These are phyloP conservation scores for Hanleya hanleyi DNA, from an alignment of 2,888 invertebrate genomes.

Conservation along the genomic window DNA sequence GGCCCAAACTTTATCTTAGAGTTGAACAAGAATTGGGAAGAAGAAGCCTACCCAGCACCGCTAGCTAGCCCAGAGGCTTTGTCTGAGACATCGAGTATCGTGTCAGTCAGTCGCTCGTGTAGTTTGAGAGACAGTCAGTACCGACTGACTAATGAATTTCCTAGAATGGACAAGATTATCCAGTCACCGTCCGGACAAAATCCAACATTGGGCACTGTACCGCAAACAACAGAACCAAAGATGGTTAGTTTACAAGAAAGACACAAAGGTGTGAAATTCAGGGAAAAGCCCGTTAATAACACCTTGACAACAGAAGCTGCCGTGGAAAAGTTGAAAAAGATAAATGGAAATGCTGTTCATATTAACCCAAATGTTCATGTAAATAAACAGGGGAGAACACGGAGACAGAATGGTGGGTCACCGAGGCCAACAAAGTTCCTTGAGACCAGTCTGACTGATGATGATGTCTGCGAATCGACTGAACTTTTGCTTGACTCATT, in stretches of 20 bases:
- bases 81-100: conserved; percentile 86
- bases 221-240: background rate
- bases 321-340: background rate
- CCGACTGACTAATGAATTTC: conserved; percentile 27
- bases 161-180: conserved; percentile 10
- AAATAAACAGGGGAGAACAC: too few relatives aligned
- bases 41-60: conserved; percentile 77
- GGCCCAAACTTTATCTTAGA: background rate
- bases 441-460: background rate
- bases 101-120: conserved; percentile 62
- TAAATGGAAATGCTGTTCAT: too few relatives aligned
- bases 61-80: conserved; percentile 88
- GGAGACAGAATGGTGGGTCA: background rate
- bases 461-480: background rate
- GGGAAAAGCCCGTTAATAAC: background rate
- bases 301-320: background rate
- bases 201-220: background rate
- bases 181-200: background rate
- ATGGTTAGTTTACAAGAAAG: background rate
- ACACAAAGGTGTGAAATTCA: background rate
- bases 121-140: conserved; percentile 20
- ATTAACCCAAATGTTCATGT: background rate
- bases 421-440: background rate
- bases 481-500: background rate
- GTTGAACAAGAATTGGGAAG: background rate